phyloP scores from a whole-genome alignment of 1,140 invertebrate species.

The Drosophila erecta region DNA sequence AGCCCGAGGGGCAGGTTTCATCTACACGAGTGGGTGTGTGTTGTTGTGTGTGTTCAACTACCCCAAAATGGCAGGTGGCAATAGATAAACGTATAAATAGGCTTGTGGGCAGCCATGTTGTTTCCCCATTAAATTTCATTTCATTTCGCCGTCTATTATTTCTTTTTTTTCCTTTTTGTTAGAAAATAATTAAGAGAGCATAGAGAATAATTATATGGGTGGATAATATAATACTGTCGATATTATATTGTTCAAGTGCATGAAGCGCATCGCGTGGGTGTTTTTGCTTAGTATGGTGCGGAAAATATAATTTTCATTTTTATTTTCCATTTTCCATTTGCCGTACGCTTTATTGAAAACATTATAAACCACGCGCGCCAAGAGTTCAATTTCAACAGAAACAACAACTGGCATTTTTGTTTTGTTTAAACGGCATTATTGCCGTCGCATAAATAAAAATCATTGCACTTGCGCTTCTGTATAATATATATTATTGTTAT shows the following conservation, averaged over 20 bases:
- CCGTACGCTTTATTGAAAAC: constrained; percentile 18
- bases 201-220: constrained; percentile 42
- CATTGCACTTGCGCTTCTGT: constrained; percentile 80
- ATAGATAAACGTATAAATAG: constrained; percentile 61
- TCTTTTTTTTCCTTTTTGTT: constrained; percentile 12
- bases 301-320: constrained; percentile 41
- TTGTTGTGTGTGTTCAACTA: constrained; percentile 46
- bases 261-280: constrained; percentile 54
- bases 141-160: constrained; percentile 39
- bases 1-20: constrained; percentile 69
- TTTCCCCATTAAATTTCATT: constrained; percentile 50
- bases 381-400: constrained; percentile 39
- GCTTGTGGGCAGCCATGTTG: constrained; percentile 69
- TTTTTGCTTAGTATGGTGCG: constrained; percentile 1
- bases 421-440: constrained; percentile 44
- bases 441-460: constrained; percentile 71
- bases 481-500: constrained; percentile 58
- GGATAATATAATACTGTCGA: constrained; percentile 8
- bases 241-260: constrained; percentile 49
- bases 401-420: constrained; percentile 28
- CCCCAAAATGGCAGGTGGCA: constrained; percentile 78
- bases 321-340: constrained; percentile 24
- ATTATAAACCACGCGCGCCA: constrained; percentile 23
- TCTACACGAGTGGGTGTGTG: constrained; percentile 44
- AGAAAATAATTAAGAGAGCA: constrained; percentile 58